A percentile compares a stretch with the other conserved stretches of the same genome.
phyloP scores from a whole-genome alignment of 2,888 invertebrate species.

The Eupelmus urozonus region DNA sequence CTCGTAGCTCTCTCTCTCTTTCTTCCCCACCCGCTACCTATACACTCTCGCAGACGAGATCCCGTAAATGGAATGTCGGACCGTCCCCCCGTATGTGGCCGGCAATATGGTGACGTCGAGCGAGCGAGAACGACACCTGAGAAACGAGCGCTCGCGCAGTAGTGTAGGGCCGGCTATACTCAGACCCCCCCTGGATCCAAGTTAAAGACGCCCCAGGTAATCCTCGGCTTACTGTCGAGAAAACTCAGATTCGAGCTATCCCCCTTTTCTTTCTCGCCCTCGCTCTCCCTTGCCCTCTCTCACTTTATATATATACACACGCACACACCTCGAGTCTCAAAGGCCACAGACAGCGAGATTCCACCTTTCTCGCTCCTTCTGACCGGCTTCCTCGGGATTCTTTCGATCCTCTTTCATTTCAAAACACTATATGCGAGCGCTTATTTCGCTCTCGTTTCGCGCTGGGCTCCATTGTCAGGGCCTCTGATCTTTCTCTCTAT shows the following conservation, averaged over 20 bases:
- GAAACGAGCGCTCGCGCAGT: conserved; percentile 74
- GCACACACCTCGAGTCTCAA: background rate
- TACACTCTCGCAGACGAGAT: conserved; percentile 4
- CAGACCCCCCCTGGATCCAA: no score
- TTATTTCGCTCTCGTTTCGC: background rate
- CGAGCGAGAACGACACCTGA: conserved; percentile 69
- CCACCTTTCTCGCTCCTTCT: background rate
- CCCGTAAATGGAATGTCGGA: conserved; percentile 34
- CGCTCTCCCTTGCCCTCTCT: background rate
- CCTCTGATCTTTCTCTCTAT: background rate
- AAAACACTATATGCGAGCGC: background rate
- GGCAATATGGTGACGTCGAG: conserved; percentile 48
- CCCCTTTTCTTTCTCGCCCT: conserved; percentile 66
- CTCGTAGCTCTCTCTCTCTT: conserved; percentile 30
- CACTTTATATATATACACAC: no score
- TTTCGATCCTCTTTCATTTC: conserved; percentile 13
- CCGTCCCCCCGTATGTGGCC: background rate
- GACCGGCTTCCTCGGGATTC: background rate
- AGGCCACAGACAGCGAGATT: background rate
- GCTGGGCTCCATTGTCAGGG: background rate
- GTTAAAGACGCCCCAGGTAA: conserved; percentile 71
- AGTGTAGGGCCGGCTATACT: no score
- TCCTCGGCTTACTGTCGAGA: conserved; percentile 71
- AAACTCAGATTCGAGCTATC: conserved; percentile 74
- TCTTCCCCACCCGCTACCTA: conserved; percentile 18